Base-by-base conservation (phyloP, 2,113 vertebrate species). In the Scatophagus argus region DNA sequence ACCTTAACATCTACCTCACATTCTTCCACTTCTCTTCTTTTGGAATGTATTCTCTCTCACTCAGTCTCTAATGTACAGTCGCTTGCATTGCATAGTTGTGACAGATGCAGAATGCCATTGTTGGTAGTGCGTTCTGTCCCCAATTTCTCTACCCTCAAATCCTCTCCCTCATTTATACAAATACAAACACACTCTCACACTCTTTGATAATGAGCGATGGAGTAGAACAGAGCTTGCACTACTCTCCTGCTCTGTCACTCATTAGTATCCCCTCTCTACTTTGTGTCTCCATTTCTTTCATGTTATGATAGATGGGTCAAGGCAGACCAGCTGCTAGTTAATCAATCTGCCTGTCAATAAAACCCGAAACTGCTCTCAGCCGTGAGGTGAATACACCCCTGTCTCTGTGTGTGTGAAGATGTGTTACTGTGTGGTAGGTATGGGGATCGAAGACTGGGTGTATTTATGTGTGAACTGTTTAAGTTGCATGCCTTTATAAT, bases 331-430 rank as follows among this genome's bases (percentile, higher is more conserved):
- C 75, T 69, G 81, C 76, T 74, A 51, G 73, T 64, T 79, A 75
- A 91, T 91, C 88, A 87, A 79, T 91, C 82, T 80, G 55, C 61
- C 72, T 84, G 80, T 88, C 88, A 82, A 70, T 81, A 82, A 77
- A 67, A 85, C 23, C 54, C 67, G 51, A 72, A 77, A 60, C 39
- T 47, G 66, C 79, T 80, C 65, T 64, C 34, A 54, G 56, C 56
- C 60, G 77, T 2, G n/a, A 59, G 16, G 73, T 6, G 21, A 71
- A 65, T 8, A 38, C 27, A 17, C 14, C 1, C 0, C 51, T 63
- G 58, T 54, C 55, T 25, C 21, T 56, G 23, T 64, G 34, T 62
- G 59, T 16, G 17, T 43, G 46, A 49, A 5, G 9, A 31, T 67
- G 46, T 74, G 44, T 59, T 38, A 19, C 6, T 51, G 31, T 60